Evolutionary conservation across 2,797 vertebrate species (phyloP).

Genomic region (Alauda arvensis): DNA sequence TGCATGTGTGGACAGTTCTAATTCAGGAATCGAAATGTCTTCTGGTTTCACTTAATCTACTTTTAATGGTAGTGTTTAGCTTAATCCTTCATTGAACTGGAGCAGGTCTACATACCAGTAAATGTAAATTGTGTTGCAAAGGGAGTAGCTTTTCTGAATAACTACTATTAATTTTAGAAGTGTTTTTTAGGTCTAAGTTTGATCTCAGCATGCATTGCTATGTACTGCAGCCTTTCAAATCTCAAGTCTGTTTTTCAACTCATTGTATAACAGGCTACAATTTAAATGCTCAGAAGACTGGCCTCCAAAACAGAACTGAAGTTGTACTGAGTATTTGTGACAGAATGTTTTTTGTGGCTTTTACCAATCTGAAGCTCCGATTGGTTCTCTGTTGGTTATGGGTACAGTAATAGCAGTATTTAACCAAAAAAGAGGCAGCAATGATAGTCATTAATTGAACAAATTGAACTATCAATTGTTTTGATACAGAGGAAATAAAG

Average conservation of each 20-base stretch:
- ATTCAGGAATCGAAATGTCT: constrained; percentile 15
- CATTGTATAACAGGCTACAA: neutral
- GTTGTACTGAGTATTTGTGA: neutral
- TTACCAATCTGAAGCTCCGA: neutral
- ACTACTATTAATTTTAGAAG: neutral
- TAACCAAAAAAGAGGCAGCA: neutral
- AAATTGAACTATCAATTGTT: neutral
- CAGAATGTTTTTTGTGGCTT: neutral
- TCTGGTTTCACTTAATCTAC: constrained; percentile 38
- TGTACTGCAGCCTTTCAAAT: neutral
- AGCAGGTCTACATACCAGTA: neutral
- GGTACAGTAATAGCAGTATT: neutral
- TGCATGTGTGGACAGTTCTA: constrained; percentile 9
- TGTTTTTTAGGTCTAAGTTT: constrained; percentile 7
- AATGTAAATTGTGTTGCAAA: constrained; percentile 17
- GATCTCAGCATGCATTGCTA: neutral
- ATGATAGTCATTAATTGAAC: neutral
- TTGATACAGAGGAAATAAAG: neutral
- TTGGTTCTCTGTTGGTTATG: neutral
- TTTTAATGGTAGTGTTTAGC: constrained; percentile 29
- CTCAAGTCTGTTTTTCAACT: neutral
- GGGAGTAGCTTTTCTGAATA: constrained; percentile 15
- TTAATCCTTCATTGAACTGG: constrained; percentile 41
- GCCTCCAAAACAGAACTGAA: neutral
- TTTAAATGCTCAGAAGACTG: neutral